Base-by-base conservation (phyloP, 2,888 invertebrate genomes). In the Melinaea marsaeus region DNA sequence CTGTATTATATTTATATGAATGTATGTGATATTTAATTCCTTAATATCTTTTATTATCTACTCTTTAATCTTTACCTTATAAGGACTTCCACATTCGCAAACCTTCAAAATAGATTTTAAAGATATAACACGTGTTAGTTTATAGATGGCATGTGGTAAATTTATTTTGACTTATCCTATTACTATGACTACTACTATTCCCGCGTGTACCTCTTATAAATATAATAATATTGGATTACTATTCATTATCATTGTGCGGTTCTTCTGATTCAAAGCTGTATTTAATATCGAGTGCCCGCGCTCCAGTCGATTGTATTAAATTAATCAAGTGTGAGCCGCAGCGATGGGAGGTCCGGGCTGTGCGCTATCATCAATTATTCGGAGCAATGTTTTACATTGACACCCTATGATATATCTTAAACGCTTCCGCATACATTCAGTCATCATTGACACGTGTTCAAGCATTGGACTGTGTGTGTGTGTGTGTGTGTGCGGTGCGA, bases 401-500 rank as follows among this genome's bases (percentile, higher is more conserved):
- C 62, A 61, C 55, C 62, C 63, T 64, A 71, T 65, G 61, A 64
- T 65, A 62, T 67, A 55, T 64, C 66, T 68, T 71, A 74, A 76
- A 72, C 72, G 72, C 74, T 79, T 83, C 80, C 81, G 79, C 74
- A 76, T 75, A 75, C 74, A 73, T 66, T 47, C 60, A 61, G 47
- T 63, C 69, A 70, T 71, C 69, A 67, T 71, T 73, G 70, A 72
- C 79, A 78, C 75, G 73, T 79, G 79, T 74, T 74, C 73, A 72
- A 72, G 63, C 74, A 75, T 74, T 79, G 73, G 78, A 77, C 70
- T 72, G 77, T 72, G 75, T 79, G 79, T 78, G 82, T 81, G 80
- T 69, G 73, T 68, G 84, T 63, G 77, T 77, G 87, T 88, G 88
- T 86, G 88, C 86, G 88, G 86, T 72, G 70, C 67, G 65, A 73